Conservation (phyloP, 2,113 vertebrate genomes). For the Oceanodroma tethys region DNA sequence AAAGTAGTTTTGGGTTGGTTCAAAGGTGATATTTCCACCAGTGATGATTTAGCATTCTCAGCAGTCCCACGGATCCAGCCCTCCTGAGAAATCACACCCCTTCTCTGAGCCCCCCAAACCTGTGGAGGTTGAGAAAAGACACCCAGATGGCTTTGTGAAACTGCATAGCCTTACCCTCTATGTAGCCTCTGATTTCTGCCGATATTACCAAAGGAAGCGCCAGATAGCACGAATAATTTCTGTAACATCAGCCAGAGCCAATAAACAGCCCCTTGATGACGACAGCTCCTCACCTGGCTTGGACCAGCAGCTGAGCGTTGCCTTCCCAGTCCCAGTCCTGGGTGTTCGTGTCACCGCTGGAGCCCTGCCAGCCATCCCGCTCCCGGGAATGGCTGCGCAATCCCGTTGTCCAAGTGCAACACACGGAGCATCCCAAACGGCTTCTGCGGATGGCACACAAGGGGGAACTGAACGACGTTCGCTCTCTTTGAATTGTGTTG, state of each 20-base stretch:
- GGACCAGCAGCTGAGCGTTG: background rate
- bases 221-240: background rate
- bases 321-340: background rate
- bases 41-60: background rate
- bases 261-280: background rate
- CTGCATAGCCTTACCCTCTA: background rate
- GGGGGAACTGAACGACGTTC: fast-evolving
- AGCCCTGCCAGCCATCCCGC: background rate
- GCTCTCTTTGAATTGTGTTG: background rate
- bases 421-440: background rate
- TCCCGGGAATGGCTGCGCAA: fast-evolving
- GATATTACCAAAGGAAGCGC: background rate
- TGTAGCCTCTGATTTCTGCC: background rate
- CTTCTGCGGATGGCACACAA: background rate
- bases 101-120: background rate
- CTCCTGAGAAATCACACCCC: background rate
- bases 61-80: background rate
- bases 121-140: background rate
- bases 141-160: background rate
- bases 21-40: background rate
- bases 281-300: background rate
- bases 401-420: background rate
- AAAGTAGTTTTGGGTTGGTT: background rate
- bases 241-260: background rate
- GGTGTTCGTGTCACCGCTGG: fast-evolving